These are phyloP conservation scores for Drosophila gaucha DNA, from an alignment of 2,888 invertebrate species.

Conservation along the genomic window DNA sequence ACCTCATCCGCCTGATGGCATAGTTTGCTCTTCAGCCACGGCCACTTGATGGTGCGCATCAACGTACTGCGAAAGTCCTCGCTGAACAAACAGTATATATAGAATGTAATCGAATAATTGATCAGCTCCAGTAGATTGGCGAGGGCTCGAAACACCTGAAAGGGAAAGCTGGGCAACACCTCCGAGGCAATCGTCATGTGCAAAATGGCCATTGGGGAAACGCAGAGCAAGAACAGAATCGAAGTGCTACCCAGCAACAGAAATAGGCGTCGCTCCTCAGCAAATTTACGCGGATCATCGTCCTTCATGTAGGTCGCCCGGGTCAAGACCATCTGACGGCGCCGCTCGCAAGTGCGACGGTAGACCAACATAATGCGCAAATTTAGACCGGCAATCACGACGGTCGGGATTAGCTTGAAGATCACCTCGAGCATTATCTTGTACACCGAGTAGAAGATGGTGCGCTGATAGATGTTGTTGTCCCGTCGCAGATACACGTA, in stretches of 20 bases:
- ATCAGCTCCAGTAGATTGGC: slow-evolving; percentile 91
- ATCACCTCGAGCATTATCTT: slow-evolving; percentile 88
- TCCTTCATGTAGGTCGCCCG: slow-evolving; percentile 86
- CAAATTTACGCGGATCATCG: slow-evolving; percentile 88
- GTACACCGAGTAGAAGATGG: slow-evolving; percentile 87
- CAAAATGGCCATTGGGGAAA: slow-evolving; percentile 90
- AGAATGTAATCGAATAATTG: slow-evolving; percentile 92
- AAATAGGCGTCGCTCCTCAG: slow-evolving; percentile 88
- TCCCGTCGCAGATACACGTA: slow-evolving; percentile 87
- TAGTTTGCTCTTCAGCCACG: slow-evolving; percentile 84
- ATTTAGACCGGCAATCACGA: slow-evolving; percentile 88
- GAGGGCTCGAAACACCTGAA: slow-evolving; percentile 89
- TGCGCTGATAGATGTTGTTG: slow-evolving; percentile 85
- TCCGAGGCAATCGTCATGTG: slow-evolving; percentile 88
- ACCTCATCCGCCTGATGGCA: slow-evolving; percentile 83
- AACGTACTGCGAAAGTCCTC: slow-evolving; percentile 91
- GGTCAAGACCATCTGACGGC: slow-evolving; percentile 88
- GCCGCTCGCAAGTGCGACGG: slow-evolving; percentile 87
- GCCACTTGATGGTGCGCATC: slow-evolving; percentile 87
- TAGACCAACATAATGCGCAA: slow-evolving; percentile 89
- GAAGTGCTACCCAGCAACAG: slow-evolving; percentile 88
- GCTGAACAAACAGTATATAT: slow-evolving; percentile 91
- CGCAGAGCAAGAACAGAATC: slow-evolving; percentile 88
- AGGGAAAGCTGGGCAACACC: slow-evolving; percentile 87
- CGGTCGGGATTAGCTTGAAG: slow-evolving; percentile 89